Percentiles rank a stretch among this genome's conserved stretches.
Evolutionary conservation across 2,797 vertebrate species (phyloP).

Genomic region (Crenuchus spilurus): DNA sequence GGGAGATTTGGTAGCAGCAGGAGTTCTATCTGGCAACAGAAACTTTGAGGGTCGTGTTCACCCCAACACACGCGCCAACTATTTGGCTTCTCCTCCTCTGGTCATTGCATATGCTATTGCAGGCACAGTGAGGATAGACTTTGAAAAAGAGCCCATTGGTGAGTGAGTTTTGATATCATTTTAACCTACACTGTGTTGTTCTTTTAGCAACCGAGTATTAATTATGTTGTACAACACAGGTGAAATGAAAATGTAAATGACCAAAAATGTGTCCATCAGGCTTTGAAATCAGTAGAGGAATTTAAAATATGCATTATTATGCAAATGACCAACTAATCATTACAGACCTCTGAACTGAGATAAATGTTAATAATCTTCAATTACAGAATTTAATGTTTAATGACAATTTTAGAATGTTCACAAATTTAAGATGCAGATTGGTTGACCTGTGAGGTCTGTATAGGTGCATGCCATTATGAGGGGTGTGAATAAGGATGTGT

Average conservation of each 20-base stretch:
- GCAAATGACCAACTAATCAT: too few species aligned
- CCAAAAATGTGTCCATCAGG: too few species aligned
- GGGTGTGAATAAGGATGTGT: neutral
- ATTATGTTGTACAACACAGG: too few species aligned
- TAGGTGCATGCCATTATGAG: too few species aligned
- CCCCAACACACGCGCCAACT: slow-evolving; percentile 96
- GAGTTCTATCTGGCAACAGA: slow-evolving; percentile 93
- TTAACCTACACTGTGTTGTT: neutral
- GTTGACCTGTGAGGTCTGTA: neutral
- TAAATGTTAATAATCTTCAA: too few species aligned
- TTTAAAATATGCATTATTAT: too few species aligned
- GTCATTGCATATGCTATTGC: slow-evolving; percentile 97
- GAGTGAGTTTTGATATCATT: slow-evolving; percentile 53
- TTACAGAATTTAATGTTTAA: too few species aligned
- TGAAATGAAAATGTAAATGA: too few species aligned
- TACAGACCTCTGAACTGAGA: too few species aligned
- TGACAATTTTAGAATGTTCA: too few species aligned
- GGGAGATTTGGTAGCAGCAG: slow-evolving; percentile 92
- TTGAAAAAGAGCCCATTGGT: slow-evolving; percentile 93
- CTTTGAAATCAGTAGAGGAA: too few species aligned
- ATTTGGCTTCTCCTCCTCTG: slow-evolving; percentile 90
- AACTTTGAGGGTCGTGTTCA: slow-evolving; percentile 98
- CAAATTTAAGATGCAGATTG: too few species aligned
- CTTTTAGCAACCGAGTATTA: neutral
- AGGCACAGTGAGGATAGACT: slow-evolving; percentile 90